Conservation (phyloP, 1,140 invertebrate species). For the Acromyrmex echinatior region DNA sequence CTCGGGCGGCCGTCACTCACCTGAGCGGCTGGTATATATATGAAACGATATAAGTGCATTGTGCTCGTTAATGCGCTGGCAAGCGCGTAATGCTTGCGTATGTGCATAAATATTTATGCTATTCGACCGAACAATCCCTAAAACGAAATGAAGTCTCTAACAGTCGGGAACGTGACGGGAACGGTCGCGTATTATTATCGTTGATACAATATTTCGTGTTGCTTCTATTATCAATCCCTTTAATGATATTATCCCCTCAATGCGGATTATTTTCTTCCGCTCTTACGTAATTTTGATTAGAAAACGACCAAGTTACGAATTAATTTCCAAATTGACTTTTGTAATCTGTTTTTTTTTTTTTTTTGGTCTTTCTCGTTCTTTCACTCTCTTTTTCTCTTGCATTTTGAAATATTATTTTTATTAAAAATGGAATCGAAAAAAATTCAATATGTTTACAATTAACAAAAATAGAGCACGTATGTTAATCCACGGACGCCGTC, state of each 20-base stretch:
- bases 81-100: slow-evolving; percentile 64
- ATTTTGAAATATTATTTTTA: neutral
- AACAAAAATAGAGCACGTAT: neutral
- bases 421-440: neutral
- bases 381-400: neutral
- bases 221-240: slow-evolving; percentile 10
- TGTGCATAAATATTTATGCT: slow-evolving; percentile 72
- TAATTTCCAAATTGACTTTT: neutral
- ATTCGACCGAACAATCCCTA: slow-evolving; percentile 64
- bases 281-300: neutral
- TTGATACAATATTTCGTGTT: slow-evolving; percentile 33
- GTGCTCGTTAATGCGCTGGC: slow-evolving; percentile 71
- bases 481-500: neutral
- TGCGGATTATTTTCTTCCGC: neutral
- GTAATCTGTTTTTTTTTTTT: neutral
- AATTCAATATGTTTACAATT: neutral
- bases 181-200: slow-evolving; percentile 29
- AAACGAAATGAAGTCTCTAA: slow-evolving; percentile 61
- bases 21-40: slow-evolving; percentile 62
- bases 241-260: neutral
- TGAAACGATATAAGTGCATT: slow-evolving; percentile 59
- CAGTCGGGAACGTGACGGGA: neutral
- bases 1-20: slow-evolving; percentile 72
- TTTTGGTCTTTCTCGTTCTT: neutral
- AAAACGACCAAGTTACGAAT: neutral